Percentiles rank a stretch among this genome's conserved stretches.
These are phyloP conservation scores for Theonella swinhoei DNA, from an alignment of 37 sponge, comb jelly and placozoan genomes.

Conservation along the genomic window DNA sequence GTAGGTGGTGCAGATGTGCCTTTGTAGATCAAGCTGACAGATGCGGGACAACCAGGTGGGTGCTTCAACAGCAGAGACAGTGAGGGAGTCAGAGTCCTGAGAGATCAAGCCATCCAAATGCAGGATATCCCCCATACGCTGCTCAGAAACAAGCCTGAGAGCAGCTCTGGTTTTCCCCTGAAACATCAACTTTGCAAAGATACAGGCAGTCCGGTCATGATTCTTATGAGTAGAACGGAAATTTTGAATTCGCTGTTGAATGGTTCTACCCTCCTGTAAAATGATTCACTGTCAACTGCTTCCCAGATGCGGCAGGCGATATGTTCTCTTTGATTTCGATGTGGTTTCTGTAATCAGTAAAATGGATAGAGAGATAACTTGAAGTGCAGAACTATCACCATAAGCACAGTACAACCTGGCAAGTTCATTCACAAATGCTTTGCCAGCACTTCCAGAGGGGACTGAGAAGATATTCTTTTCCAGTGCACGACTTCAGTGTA, in stretches of 20 bases:
- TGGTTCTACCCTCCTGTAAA: constrained; percentile 1
- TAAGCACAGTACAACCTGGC: background rate
- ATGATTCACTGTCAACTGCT: background rate
- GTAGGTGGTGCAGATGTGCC: no score
- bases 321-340: constrained; percentile 9
- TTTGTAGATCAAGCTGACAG: no score
- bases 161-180: constrained; percentile 32
- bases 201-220: no score
- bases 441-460: background rate
- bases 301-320: constrained; percentile 16
- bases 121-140: no score
- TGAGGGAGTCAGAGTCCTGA: no score
- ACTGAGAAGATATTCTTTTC: constrained; percentile 15
- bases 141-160: constrained; percentile 4
- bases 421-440: no score
- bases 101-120: no score
- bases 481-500: constrained; percentile 12
- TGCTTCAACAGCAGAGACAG: no score
- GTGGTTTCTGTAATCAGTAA: constrained; percentile 7
- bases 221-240: no score
- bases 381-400: background rate
- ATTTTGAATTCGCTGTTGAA: no score
- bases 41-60: no score
- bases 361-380: background rate
- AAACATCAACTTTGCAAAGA: constrained; percentile 40